Base-by-base conservation (phyloP, 1,140 invertebrate species). In the Drosophila truncata region DNA sequence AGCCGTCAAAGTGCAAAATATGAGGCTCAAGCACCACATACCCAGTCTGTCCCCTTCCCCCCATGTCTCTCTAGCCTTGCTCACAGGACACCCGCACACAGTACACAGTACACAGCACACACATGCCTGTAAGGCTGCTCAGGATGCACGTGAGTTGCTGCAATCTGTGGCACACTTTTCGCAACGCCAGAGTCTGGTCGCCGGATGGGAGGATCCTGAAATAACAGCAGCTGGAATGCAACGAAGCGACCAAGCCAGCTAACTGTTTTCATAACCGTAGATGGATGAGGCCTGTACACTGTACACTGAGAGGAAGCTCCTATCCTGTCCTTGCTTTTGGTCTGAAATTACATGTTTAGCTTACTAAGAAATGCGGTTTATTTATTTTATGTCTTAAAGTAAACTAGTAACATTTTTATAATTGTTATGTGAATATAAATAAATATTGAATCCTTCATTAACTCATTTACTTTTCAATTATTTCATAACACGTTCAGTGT, bases 161-260 rank as follows among this genome's bases (percentile, higher is more conserved):
- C 58, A 86, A 82, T 82, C 83, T 82, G 83, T 72, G 59, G 71
- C 58, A 64, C 66, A 76, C 77, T 76, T 78, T 80, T 59, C 55
- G 39, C 42, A 73, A 62, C 11, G 11, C 29, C 61, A 60, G 27
- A 37, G 11, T 59, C 54, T 25, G 20, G 16, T 10, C 23, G 25
- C 33, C 31, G 14, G 29, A 25, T 64, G 62, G 54, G 8, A 61
- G 23, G 37, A 41, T 27, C 62, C 62, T 42, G 31, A 59, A 49
- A 72, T 16, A 67, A 47, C 65, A 54, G 33, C 54, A 52, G 44
- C 20, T 66, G 71, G 66, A 52, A 52, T 70, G 42, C 81, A 75
- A 54, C 66, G 50, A 71, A 33, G 13, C 52, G 55, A 41, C 29
- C 64, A 31, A 70, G 67, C 44, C 49, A 71, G 66, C 54, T 31